phyloP scores from a whole-genome alignment of 2,888 invertebrate genomes.

The Hyposoter didymator region DNA sequence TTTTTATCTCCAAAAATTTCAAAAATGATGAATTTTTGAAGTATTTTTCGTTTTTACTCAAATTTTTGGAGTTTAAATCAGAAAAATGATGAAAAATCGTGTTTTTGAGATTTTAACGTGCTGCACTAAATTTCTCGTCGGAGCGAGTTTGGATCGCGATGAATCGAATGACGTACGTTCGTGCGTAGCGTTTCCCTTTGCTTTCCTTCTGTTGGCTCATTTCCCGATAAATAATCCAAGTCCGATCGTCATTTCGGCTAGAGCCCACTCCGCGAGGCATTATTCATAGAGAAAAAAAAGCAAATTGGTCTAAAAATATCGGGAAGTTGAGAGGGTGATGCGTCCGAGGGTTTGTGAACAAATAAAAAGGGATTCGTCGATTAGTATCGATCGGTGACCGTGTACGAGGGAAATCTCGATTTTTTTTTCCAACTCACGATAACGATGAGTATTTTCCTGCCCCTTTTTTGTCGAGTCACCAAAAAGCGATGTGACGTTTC shows the following conservation, averaged over 20 bases:
- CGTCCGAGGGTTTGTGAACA: neutral
- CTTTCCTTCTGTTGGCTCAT: neutral
- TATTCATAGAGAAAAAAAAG: neutral
- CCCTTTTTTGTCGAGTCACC: neutral
- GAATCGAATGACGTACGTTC: neutral
- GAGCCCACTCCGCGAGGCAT: neutral
- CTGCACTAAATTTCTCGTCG: neutral
- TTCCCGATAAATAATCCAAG: conserved; percentile 18
- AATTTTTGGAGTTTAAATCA: neutral
- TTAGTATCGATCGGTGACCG: neutral
- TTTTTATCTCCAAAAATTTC: neutral
- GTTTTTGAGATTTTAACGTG: neutral
- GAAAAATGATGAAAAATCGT: neutral
- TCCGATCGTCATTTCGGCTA: neutral
- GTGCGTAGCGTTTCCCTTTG: neutral
- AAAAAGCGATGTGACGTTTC: neutral
- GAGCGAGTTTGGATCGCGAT: neutral
- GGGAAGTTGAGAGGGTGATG: neutral
- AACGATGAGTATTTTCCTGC: neutral
- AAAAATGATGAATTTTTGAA: neutral
- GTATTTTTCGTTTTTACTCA: neutral
- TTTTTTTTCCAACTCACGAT: neutral
- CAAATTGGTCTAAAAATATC: conserved; percentile 13
- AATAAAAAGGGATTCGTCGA: neutral
- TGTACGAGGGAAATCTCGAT: neutral